Evolutionary conservation across 2,797 vertebrate genomes (phyloP).

Genomic region (Parauchenoglanis punctatus): DNA sequence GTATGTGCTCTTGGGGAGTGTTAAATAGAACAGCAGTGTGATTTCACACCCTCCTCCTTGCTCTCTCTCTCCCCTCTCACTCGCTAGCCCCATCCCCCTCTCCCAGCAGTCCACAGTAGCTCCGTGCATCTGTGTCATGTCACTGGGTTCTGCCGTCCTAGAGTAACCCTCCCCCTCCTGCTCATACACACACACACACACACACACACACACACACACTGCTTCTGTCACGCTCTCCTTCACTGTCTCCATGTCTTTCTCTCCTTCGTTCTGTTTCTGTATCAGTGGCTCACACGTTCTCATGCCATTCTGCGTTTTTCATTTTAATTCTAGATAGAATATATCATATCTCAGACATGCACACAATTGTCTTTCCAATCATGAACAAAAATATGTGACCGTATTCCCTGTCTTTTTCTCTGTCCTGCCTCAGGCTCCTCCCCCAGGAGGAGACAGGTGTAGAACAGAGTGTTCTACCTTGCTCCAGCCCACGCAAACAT

Average conservation of each 20-base stretch:
- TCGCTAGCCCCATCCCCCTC: slow-evolving; percentile 27
- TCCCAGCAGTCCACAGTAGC: slow-evolving; percentile 43
- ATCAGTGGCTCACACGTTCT: slow-evolving; percentile 18
- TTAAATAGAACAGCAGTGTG: slow-evolving; percentile 62
- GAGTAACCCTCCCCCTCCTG: slow-evolving; percentile 67
- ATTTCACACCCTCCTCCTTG: slow-evolving; percentile 57
- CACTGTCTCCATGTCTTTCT: slow-evolving; percentile 12
- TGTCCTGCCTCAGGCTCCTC: slow-evolving; percentile 63
- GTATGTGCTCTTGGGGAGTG: slow-evolving; percentile 50
- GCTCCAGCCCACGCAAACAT: slow-evolving; percentile 71
- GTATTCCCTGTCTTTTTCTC: slow-evolving; percentile 29
- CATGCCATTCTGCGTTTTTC: neutral
- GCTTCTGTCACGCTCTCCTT: slow-evolving; percentile 8
- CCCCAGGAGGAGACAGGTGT: slow-evolving; percentile 73
- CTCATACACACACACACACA: slow-evolving; percentile 25
- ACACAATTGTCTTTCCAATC: neutral
- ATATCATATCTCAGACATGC: neutral
- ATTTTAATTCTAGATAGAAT: neutral
- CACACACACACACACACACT: slow-evolving; percentile 6
- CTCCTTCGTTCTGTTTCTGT: slow-evolving; percentile 25
- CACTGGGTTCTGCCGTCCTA: slow-evolving; percentile 73
- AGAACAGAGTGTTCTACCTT: slow-evolving; percentile 74
- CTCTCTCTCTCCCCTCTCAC: slow-evolving; percentile 33
- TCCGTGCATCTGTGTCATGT: slow-evolving; percentile 77
- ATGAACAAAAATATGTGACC: slow-evolving; percentile 11